These are phyloP conservation scores for Aphodius granarius DNA, from an alignment of 2,888 invertebrate genomes.

Conservation along the genomic window DNA sequence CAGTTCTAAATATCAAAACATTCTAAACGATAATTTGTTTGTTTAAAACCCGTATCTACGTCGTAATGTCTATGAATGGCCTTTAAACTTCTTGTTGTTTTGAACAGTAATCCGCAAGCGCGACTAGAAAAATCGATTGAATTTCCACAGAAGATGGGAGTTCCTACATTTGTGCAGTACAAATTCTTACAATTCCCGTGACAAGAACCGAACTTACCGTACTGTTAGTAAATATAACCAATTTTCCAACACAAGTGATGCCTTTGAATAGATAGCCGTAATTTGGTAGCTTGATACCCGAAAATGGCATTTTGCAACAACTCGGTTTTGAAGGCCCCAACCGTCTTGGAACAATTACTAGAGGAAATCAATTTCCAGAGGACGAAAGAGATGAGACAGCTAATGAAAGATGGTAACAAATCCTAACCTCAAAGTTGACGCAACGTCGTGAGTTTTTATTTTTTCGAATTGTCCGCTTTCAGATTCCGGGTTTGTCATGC, in stretches of 20 bases:
- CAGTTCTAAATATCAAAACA: too few species aligned
- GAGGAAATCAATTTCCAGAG: conserved; percentile 92
- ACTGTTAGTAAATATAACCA: conserved; percentile 5
- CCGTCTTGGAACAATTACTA: conserved; percentile 80
- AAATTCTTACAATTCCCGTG: not conserved
- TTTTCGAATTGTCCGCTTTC: conserved; percentile 36
- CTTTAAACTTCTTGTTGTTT: not conserved
- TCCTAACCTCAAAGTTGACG: not conserved
- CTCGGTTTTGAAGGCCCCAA: conserved; percentile 58
- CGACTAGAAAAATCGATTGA: conserved; percentile 25
- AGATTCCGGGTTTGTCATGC: conserved; percentile 91
- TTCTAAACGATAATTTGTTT: too few species aligned
- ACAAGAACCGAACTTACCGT: not conserved
- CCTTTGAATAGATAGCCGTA: conserved; percentile 16
- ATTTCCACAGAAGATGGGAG: conserved; percentile 24
- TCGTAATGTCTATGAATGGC: not conserved
- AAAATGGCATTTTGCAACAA: conserved; percentile 51
- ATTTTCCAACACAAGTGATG: conserved; percentile 19
- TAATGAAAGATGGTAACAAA: conserved; percentile 79
- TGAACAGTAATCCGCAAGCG: conserved; percentile 23
- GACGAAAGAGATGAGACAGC: conserved; percentile 87
- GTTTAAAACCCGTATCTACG: not conserved
- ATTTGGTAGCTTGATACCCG: not conserved
- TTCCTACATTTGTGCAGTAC: conserved; percentile 14
- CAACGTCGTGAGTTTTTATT: too few species aligned